Evolutionary conservation across 2,888 invertebrate species (phyloP).

Genomic region (Liopterus haemorrhoidalis): DNA sequence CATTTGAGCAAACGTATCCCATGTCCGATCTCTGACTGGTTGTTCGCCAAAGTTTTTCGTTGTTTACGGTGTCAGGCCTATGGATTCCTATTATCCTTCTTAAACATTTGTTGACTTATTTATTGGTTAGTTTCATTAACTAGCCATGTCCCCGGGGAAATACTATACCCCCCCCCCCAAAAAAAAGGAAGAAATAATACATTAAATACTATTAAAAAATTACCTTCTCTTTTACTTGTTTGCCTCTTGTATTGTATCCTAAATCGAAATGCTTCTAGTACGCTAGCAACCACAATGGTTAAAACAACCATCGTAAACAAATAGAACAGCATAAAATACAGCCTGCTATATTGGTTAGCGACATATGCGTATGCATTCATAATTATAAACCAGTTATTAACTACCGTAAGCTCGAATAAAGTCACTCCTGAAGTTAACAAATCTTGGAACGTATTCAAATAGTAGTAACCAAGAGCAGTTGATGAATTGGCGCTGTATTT

Average conservation of each 20-base stretch:
- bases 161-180: too few relatives aligned
- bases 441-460: constrained; percentile 79
- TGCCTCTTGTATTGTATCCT: constrained; percentile 80
- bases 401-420: constrained; percentile 81
- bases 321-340: constrained; percentile 87
- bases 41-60: too few relatives aligned
- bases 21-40: too few relatives aligned
- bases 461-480: constrained; percentile 73
- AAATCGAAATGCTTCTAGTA: constrained; percentile 81
- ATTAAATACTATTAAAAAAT: constrained; percentile 26
- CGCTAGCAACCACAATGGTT: constrained; percentile 83
- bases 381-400: constrained; percentile 88
- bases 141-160: too few relatives aligned
- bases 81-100: too few relatives aligned
- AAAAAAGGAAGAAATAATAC: too few relatives aligned
- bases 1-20: too few relatives aligned
- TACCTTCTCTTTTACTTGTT: constrained; percentile 71
- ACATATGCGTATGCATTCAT: constrained; percentile 80
- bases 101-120: too few relatives aligned
- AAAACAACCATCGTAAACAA: constrained; percentile 86
- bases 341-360: constrained; percentile 63
- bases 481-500: constrained; percentile 62
- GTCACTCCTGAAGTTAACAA: constrained; percentile 73
- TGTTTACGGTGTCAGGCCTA: too few relatives aligned
- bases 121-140: too few relatives aligned